These are phyloP conservation scores for Anniella stebbinsi DNA, from an alignment of 2,797 vertebrate species.

Conservation along the genomic window DNA sequence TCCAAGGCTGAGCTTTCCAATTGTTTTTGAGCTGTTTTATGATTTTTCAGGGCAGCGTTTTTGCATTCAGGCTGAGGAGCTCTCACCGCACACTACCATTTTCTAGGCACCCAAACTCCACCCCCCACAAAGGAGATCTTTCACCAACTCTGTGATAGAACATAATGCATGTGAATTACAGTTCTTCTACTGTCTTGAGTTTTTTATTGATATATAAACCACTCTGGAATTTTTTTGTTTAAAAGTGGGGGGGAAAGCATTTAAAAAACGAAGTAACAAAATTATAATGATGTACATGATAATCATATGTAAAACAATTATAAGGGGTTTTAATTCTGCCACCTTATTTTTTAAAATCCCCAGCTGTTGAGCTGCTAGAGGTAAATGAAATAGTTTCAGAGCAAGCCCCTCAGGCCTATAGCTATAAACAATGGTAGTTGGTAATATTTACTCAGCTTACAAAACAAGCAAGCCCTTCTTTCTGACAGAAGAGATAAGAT, in stretches of 20 bases:
- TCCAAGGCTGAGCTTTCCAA: no score
- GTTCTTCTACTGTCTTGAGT: not conserved
- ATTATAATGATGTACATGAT: not conserved
- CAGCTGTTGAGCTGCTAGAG: constrained; percentile 28
- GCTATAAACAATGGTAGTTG: constrained; percentile 37
- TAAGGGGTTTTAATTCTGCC: constrained; percentile 60
- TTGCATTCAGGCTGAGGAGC: no score
- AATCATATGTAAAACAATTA: not conserved
- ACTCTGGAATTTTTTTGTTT: not conserved
- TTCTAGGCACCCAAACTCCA: no score
- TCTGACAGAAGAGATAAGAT: not conserved
- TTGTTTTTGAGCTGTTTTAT: no score
- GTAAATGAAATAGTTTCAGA: constrained; percentile 36
- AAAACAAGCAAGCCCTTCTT: constrained; percentile 36
- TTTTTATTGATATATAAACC: not conserved
- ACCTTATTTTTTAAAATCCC: constrained; percentile 11
- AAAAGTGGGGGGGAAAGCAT: no score
- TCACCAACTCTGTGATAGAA: not conserved
- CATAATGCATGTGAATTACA: not conserved
- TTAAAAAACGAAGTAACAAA: not conserved
- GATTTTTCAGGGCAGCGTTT: no score
- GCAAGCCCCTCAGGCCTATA: not conserved
- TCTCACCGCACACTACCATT: no score
- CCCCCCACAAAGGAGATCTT: no score
- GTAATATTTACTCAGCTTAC: constrained; percentile 31